phyloP scores from a whole-genome alignment of 2,888 invertebrate genomes.

The Callyntrura guangdongensis region DNA sequence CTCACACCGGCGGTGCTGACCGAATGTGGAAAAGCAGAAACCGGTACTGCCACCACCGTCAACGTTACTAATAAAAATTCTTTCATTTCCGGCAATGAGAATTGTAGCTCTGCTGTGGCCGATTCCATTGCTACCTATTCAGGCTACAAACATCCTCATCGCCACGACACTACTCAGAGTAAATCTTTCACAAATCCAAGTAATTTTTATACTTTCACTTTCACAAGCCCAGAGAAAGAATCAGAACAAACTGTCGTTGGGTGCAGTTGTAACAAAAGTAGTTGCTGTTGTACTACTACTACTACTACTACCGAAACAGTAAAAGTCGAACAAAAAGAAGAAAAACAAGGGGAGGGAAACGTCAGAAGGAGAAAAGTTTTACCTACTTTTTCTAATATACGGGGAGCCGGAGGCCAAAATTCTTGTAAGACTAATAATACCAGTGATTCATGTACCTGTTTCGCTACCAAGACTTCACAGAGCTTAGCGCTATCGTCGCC shows the following conservation, averaged over 20 bases:
- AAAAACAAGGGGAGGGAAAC: neutral
- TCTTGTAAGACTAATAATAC: slow-evolving; percentile 22
- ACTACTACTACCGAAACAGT: neutral
- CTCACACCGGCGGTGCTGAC: neutral
- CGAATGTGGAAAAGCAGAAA: neutral
- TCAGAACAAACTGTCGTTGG: neutral
- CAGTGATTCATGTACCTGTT: slow-evolving; percentile 58
- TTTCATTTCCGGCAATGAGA: slow-evolving; percentile 63
- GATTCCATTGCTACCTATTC: neutral
- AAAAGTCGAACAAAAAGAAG: slow-evolving; percentile 50
- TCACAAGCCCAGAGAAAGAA: neutral
- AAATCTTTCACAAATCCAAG: slow-evolving; percentile 45
- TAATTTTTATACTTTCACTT: slow-evolving; percentile 27
- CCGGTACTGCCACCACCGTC: neutral
- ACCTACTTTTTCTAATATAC: slow-evolving; percentile 41
- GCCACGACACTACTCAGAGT: slow-evolving; percentile 5
- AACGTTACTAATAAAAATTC: slow-evolving; percentile 48
- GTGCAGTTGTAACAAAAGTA: neutral
- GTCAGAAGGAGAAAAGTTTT: slow-evolving; percentile 47
- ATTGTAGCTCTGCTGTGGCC: slow-evolving; percentile 40
- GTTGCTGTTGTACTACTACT: neutral
- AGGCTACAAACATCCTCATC: neutral
- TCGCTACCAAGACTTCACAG: slow-evolving; percentile 14
- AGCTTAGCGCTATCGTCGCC: slow-evolving; percentile 25
- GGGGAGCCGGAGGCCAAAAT: slow-evolving; percentile 10